Percentiles rank a stretch among this genome's conserved stretches.
phyloP scores from a whole-genome alignment of 2,888 invertebrate genomes.

The Candidula unifasciata region DNA sequence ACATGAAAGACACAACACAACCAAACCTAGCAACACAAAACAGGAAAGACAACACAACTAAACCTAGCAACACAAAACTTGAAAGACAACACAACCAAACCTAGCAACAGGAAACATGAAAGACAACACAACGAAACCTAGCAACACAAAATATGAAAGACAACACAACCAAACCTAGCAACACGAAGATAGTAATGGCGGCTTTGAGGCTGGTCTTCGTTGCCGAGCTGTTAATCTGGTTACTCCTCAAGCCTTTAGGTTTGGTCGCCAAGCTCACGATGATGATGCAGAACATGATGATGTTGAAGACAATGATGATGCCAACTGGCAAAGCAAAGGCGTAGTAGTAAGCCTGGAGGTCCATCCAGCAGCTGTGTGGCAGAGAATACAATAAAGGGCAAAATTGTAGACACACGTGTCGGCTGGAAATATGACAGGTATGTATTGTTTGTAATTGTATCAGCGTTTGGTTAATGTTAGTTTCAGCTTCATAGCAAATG shows the following conservation, averaged over 20 bases:
- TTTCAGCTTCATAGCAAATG: too few species aligned
- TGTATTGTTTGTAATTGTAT: too few species aligned
- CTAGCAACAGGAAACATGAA: too few species aligned
- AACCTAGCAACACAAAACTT: too few species aligned
- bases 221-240: constrained; percentile 78
- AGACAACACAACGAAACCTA: constrained; percentile 23
- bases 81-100: too few species aligned
- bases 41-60: too few species aligned
- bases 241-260: constrained; percentile 78
- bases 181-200: constrained; percentile 56
- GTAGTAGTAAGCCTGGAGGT: constrained; percentile 68
- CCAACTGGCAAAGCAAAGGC: constrained; percentile 69
- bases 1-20: too few species aligned
- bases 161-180: constrained; percentile 28
- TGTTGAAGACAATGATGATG: constrained; percentile 69
- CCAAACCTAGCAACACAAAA: too few species aligned
- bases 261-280: constrained; percentile 69
- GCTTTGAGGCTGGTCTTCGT: constrained; percentile 74
- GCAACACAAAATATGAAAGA: constrained; percentile 28
- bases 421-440: too few species aligned
- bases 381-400: background rate
- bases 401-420: too few species aligned
- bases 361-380: constrained; percentile 74
- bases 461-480: too few species aligned
- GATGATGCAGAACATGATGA: constrained; percentile 69